Evolutionary conservation across 2,113 vertebrate genomes (phyloP).

Genomic region (Neolamprologus kungweensis): DNA sequence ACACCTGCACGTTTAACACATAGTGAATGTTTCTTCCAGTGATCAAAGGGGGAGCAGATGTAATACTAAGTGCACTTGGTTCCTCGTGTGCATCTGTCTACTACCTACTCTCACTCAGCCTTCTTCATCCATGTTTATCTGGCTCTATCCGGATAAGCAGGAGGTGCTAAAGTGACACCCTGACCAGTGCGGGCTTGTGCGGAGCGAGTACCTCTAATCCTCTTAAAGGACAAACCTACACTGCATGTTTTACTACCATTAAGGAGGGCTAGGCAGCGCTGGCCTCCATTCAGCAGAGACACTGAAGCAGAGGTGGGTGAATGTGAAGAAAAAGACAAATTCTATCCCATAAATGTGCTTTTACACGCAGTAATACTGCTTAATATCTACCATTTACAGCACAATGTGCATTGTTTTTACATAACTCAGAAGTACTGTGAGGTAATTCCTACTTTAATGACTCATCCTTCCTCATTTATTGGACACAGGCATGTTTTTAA

Average conservation of each 20-base stretch:
- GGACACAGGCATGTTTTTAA: not conserved
- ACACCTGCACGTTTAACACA: not conserved
- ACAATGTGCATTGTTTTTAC: not conserved
- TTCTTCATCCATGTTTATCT: conserved; percentile 45
- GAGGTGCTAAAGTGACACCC: conserved; percentile 60
- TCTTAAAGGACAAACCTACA: conserved; percentile 48
- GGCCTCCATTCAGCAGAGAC: not conserved
- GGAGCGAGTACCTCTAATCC: conserved; percentile 43
- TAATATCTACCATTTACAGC: not conserved
- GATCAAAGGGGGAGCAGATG: not conserved
- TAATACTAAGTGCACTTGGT: not conserved
- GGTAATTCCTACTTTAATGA: not conserved
- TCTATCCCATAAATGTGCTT: not conserved
- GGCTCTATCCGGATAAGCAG: conserved; percentile 48
- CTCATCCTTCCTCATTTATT: not conserved
- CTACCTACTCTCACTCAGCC: conserved; percentile 11
- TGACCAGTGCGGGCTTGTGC: conserved; percentile 20
- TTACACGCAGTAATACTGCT: not conserved
- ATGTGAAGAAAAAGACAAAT: not conserved
- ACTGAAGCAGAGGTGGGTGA: not conserved
- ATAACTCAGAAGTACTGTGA: not conserved
- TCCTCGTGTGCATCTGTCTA: conserved; percentile 3
- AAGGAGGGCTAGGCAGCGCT: not conserved
- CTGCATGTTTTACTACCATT: not conserved
- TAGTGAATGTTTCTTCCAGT: not conserved